Conservation (phyloP, 2,113 vertebrate genomes). For the Oxyruncus cristatus region DNA sequence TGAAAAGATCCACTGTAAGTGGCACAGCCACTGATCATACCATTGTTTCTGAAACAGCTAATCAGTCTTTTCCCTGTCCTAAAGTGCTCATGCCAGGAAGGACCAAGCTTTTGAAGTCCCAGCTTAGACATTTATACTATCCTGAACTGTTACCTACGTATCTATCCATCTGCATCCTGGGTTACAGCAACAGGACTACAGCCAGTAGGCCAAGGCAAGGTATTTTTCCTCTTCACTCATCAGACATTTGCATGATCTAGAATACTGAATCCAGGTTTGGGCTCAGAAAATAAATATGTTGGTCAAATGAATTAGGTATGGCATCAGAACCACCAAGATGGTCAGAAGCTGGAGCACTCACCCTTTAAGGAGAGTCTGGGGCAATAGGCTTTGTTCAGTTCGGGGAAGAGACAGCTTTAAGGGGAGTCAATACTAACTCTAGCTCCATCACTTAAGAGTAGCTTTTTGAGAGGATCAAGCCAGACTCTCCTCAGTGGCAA, state of each 20-base stretch:
- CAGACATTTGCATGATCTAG: background rate
- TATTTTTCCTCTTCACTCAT: background rate
- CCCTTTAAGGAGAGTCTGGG: background rate
- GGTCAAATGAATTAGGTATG: background rate
- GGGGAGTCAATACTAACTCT: background rate
- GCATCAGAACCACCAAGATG: background rate
- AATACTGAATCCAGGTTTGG: background rate
- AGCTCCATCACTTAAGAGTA: background rate
- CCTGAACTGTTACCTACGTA: background rate
- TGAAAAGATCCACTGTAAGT: background rate
- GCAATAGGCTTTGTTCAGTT: background rate
- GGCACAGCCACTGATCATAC: background rate
- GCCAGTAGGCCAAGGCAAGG: background rate
- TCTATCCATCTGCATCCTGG: background rate
- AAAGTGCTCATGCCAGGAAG: background rate
- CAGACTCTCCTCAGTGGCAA: background rate
- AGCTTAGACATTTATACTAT: background rate
- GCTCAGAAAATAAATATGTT: background rate
- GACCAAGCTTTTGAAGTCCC: background rate
- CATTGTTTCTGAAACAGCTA: background rate
- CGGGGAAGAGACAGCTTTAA: background rate
- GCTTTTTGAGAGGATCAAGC: background rate
- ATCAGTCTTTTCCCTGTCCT: background rate
- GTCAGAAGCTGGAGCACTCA: background rate
- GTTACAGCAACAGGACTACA: background rate